Evolutionary conservation across 2,888 invertebrate species (phyloP).

Genomic region (Drosophila vallismaia): DNA sequence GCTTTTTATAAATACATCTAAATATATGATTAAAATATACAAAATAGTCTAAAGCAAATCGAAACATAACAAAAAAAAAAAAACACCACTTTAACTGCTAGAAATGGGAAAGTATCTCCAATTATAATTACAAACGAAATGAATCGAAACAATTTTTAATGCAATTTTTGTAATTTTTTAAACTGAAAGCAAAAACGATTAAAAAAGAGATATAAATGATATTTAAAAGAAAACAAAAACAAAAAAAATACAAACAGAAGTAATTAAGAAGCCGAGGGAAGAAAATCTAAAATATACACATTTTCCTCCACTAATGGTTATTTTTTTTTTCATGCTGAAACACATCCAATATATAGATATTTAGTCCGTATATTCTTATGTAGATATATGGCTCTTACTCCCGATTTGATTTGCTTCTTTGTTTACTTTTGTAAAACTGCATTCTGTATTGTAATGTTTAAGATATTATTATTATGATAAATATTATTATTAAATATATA

Average conservation of each 20-base stretch:
- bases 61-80: conserved; percentile 6
- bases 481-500: conserved; percentile 75
- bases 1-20: conserved; percentile 72
- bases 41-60: conserved; percentile 29
- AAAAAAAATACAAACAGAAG: no score
- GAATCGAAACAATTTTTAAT: conserved; percentile 37
- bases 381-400: conserved; percentile 18
- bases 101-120: conserved; percentile 26
- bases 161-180: conserved; percentile 74
- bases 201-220: not conserved
- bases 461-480: conserved; percentile 69
- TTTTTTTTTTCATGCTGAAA: conserved; percentile 32
- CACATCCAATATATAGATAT: conserved; percentile 27
- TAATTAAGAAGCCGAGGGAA: not conserved
- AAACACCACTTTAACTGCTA: conserved; percentile 29
- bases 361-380: conserved; percentile 6
- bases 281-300: conserved; percentile 4
- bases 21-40: conserved; percentile 46
- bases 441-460: conserved; percentile 72
- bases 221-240: not conserved
- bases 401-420: conserved; percentile 30
- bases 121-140: conserved; percentile 33
- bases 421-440: conserved; percentile 66
- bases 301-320: conserved; percentile 24
- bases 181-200: conserved; percentile 33